Evolutionary conservation across 1,140 invertebrate genomes (phyloP).

Genomic region (Anastrepha ludens): DNA sequence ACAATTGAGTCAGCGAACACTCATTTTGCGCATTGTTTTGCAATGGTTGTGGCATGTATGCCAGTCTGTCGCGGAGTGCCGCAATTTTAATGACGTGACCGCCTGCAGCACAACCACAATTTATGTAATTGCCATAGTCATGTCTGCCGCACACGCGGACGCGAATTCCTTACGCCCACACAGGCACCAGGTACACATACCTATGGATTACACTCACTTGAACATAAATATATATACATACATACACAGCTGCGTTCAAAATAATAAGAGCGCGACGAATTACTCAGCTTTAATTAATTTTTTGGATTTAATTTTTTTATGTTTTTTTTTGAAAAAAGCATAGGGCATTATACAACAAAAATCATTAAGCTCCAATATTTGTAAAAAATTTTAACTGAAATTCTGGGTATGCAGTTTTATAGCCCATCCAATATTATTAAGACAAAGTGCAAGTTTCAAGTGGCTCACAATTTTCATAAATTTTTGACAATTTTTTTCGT

Average conservation of each 20-base stretch:
- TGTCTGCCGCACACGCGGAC: neutral
- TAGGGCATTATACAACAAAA: too few relatives aligned
- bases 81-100: slow-evolving; percentile 48
- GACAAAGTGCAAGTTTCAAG: too few relatives aligned
- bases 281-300: too few relatives aligned
- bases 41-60: neutral
- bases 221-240: neutral
- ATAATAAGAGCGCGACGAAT: too few relatives aligned
- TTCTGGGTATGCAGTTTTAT: too few relatives aligned
- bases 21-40: neutral
- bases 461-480: too few relatives aligned
- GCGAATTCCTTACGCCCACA: slow-evolving; percentile 25
- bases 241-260: neutral
- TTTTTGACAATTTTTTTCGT: too few relatives aligned
- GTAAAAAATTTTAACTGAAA: too few relatives aligned
- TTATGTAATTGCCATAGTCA: slow-evolving; percentile 50
- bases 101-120: slow-evolving; percentile 48
- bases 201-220: neutral
- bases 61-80: slow-evolving; percentile 22
- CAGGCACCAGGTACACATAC: neutral
- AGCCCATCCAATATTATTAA: too few relatives aligned
- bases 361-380: too few relatives aligned
- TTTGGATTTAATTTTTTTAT: too few relatives aligned
- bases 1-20: neutral
- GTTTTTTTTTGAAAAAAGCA: too few relatives aligned